phyloP scores from a whole-genome alignment of 2,888 invertebrate genomes.

The Ceramica pisi region DNA sequence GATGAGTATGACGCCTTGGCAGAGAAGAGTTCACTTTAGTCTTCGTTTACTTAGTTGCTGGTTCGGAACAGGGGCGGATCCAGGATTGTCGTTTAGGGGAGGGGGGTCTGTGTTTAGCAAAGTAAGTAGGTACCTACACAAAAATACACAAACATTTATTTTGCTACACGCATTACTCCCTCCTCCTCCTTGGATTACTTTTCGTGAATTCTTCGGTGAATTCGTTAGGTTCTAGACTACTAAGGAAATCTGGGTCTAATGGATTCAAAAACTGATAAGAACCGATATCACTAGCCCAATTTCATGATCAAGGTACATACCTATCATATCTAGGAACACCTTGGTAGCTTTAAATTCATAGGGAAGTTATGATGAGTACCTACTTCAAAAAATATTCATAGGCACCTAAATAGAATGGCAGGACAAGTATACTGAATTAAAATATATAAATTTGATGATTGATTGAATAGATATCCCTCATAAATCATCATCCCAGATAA shows the following conservation, averaged over 20 bases:
- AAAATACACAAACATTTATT: no score
- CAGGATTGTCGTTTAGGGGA: no score
- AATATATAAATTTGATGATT: not conserved
- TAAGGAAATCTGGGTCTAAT: no score
- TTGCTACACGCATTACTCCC: no score
- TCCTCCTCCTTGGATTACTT: no score
- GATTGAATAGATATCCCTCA: constrained; percentile 5
- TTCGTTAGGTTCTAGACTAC: no score
- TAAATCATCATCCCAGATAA: no score
- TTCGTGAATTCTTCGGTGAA: no score
- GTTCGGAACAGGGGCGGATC: not conserved
- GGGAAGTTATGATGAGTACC: not conserved
- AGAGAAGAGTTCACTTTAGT: no score
- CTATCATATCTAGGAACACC: not conserved
- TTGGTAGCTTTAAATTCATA: no score
- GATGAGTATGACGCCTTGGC: not conserved
- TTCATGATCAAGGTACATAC: not conserved
- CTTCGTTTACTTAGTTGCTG: not conserved
- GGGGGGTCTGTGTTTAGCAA: no score
- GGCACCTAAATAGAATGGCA: not conserved
- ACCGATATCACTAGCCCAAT: not conserved
- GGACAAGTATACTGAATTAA: not conserved
- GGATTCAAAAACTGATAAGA: not conserved
- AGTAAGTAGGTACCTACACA: no score
- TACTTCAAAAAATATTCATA: not conserved